Percentiles rank a stretch among this genome's conserved stretches.
Evolutionary conservation across 35 echinoderm and acorn worm genomes (phyloP).

Genomic region (Apostichopus parvimensis): DNA sequence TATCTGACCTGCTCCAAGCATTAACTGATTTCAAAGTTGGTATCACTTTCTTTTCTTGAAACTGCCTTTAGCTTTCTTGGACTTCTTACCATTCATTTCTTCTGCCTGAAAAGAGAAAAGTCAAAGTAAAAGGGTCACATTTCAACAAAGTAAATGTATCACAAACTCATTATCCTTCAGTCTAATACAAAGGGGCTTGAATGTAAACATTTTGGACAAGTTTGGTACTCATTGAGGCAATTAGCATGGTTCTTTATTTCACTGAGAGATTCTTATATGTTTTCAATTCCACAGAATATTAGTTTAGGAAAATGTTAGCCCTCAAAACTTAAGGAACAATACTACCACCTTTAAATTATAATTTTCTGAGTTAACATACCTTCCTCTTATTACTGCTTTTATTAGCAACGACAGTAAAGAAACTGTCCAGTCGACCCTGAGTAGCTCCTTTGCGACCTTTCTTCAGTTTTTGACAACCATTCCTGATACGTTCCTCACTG

Average conservation of each 20-base stretch:
- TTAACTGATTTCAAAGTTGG: not conserved
- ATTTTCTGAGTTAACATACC: not conserved
- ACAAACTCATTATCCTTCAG: too few species aligned
- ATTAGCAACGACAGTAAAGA: slow-evolving; percentile 71
- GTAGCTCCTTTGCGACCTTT: slow-evolving; percentile 81
- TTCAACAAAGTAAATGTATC: too few species aligned
- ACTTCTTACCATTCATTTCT: slow-evolving; percentile 64
- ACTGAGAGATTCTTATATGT: too few species aligned
- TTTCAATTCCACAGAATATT: too few species aligned
- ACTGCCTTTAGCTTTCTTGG: slow-evolving; percentile 80
- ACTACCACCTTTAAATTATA: too few species aligned
- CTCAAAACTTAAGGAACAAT: too few species aligned
- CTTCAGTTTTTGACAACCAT: slow-evolving; percentile 84
- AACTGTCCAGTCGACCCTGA: slow-evolving; percentile 87
- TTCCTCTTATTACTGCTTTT: slow-evolving; percentile 70
- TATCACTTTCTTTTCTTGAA: slow-evolving; percentile 51
- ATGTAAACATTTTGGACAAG: too few species aligned
- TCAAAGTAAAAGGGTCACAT: too few species aligned
- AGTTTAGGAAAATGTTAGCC: too few species aligned
- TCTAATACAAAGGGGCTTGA: too few species aligned
- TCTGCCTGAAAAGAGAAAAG: slow-evolving; percentile 50
- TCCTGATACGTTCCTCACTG: slow-evolving; percentile 95
- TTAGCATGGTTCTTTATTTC: too few species aligned
- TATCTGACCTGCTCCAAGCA: not conserved
- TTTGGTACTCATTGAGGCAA: not conserved